Conservation (phyloP, 2,888 invertebrate genomes). For the Macaria notata region DNA sequence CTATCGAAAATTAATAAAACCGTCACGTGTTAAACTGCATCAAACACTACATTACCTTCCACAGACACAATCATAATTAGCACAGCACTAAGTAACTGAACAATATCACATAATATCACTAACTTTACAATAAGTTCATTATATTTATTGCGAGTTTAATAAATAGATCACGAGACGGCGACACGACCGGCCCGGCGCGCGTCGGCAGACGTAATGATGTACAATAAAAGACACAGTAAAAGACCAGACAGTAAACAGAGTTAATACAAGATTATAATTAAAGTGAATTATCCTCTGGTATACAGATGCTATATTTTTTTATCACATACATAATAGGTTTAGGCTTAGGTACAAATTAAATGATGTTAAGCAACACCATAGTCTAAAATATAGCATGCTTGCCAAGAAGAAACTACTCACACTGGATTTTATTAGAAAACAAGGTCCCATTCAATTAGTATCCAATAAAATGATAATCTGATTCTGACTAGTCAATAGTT, state of each 20-base stretch:
- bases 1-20: background rate
- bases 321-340: background rate
- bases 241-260: background rate
- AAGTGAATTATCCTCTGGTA: background rate
- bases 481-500: too few relatives aligned
- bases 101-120: background rate
- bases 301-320: too few relatives aligned
- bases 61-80: conserved; percentile 16
- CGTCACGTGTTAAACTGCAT: too few relatives aligned
- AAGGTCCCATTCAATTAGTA: too few relatives aligned
- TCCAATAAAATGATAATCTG: too few relatives aligned
- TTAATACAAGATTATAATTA: background rate
- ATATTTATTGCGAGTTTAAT: background rate
- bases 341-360: too few relatives aligned
- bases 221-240: background rate
- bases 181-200: background rate
- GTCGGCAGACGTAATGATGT: background rate
- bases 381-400: too few relatives aligned
- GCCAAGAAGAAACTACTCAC: too few relatives aligned
- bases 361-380: too few relatives aligned
- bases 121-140: background rate
- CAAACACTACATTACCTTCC: conserved; percentile 36
- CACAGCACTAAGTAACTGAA: conserved; percentile 4
- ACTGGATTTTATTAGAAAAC: too few relatives aligned
- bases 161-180: background rate